Evolutionary conservation across 2,113 vertebrate species (phyloP).

Genomic region (Dasyurus viverrinus): DNA sequence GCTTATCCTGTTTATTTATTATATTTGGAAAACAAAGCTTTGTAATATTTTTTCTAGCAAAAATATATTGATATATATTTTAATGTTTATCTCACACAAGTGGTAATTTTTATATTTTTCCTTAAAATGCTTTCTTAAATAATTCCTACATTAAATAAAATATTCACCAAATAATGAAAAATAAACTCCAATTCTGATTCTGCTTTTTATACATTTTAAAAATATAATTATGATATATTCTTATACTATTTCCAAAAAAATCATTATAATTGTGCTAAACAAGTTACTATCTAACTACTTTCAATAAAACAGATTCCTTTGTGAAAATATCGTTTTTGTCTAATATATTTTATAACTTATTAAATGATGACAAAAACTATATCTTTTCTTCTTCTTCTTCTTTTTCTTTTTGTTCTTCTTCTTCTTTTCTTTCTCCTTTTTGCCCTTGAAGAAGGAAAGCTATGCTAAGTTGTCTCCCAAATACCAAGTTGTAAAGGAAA

Average conservation of each 20-base stretch:
- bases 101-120: conserved; percentile 1
- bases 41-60: background rate
- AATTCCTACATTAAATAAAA: background rate
- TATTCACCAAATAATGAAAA: conserved; percentile 1
- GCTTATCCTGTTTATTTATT: background rate
- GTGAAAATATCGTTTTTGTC: background rate
- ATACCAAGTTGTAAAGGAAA: background rate
- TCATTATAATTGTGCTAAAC: background rate
- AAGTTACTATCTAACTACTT: background rate
- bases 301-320: background rate
- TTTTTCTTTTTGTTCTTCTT: background rate
- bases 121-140: conserved; percentile 27
- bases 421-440: background rate
- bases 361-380: background rate
- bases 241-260: background rate
- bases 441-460: background rate
- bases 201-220: background rate
- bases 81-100: background rate
- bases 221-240: background rate
- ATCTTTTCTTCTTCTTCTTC: too few species aligned
- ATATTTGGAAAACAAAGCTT: background rate
- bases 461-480: background rate
- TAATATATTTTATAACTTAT: background rate
- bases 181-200: background rate
- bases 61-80: background rate